These are phyloP conservation scores for Harpagoxenus sublaevis DNA, from an alignment of 2,888 invertebrate species.

Conservation along the genomic window DNA sequence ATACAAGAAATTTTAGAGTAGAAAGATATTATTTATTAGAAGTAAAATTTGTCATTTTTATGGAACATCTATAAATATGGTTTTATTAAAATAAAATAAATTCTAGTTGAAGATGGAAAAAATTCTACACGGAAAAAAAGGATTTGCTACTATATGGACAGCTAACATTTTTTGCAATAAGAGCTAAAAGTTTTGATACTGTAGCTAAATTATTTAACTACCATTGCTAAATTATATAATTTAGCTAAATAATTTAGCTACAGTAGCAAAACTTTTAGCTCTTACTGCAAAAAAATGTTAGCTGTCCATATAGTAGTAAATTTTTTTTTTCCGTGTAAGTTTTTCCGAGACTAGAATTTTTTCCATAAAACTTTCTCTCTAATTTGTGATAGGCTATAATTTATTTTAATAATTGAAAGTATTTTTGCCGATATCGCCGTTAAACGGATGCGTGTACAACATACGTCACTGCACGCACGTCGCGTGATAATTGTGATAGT, in stretches of 20 bases:
- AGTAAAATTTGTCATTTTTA: background rate
- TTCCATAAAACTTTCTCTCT: background rate
- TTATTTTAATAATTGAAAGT: background rate
- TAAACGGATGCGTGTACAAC: background rate
- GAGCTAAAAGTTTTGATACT: too few relatives aligned
- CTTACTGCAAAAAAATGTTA: too few relatives aligned
- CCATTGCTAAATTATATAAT: too few relatives aligned
- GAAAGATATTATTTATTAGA: background rate
- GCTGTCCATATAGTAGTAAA: too few relatives aligned
- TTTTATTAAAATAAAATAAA: background rate
- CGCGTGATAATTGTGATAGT: background rate
- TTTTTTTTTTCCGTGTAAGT: too few relatives aligned
- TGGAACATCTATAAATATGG: background rate
- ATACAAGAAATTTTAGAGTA: background rate
- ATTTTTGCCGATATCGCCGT: background rate
- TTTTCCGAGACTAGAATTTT: background rate
- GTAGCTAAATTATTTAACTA: too few relatives aligned
- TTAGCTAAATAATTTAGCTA: too few relatives aligned
- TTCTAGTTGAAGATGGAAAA: background rate
- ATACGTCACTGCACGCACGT: background rate
- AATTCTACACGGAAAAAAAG: too few relatives aligned
- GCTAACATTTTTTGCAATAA: too few relatives aligned
- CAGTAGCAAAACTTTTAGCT: too few relatives aligned
- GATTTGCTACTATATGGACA: too few relatives aligned
- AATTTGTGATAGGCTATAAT: background rate